phyloP scores from a whole-genome alignment of 2,888 invertebrate genomes.

The Aleiodes leptofemur region DNA sequence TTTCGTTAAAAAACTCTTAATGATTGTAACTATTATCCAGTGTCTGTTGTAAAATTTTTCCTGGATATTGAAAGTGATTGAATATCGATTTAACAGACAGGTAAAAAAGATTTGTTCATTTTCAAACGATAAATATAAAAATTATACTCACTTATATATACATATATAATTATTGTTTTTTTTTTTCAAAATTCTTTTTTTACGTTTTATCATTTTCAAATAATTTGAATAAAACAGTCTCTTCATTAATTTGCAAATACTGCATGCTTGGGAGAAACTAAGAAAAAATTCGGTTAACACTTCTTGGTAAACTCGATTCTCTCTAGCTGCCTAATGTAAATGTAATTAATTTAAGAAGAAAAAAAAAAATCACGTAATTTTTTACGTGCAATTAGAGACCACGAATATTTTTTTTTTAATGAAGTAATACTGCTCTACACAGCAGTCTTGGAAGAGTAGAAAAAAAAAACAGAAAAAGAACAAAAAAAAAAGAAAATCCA shows the following conservation, averaged over 20 bases:
- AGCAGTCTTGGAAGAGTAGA: not conserved
- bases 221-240: slow-evolving; percentile 69
- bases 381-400: not conserved
- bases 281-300: not conserved
- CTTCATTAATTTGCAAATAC: slow-evolving; percentile 68
- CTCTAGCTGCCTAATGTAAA: not conserved
- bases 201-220: slow-evolving; percentile 59
- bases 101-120: slow-evolving; percentile 26
- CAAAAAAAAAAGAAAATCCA: not conserved
- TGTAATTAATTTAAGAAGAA: not conserved
- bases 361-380: not conserved
- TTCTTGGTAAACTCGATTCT: not conserved
- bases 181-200: not conserved
- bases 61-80: slow-evolving; percentile 1
- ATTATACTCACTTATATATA: slow-evolving; percentile 71
- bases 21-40: slow-evolving; percentile 19
- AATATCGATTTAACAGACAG: not conserved
- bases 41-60: slow-evolving; percentile 9
- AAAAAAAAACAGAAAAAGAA: not conserved
- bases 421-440: not conserved
- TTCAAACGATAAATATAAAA: slow-evolving; percentile 65
- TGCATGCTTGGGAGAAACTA: slow-evolving; percentile 53
- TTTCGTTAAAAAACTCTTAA: slow-evolving; percentile 22
- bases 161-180: slow-evolving; percentile 32
- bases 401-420: not conserved